Evolutionary conservation across 1,140 invertebrate species (phyloP), one percentile per base, ranked within the genome.

Genomic region (Apolygus lucorum): DNA sequence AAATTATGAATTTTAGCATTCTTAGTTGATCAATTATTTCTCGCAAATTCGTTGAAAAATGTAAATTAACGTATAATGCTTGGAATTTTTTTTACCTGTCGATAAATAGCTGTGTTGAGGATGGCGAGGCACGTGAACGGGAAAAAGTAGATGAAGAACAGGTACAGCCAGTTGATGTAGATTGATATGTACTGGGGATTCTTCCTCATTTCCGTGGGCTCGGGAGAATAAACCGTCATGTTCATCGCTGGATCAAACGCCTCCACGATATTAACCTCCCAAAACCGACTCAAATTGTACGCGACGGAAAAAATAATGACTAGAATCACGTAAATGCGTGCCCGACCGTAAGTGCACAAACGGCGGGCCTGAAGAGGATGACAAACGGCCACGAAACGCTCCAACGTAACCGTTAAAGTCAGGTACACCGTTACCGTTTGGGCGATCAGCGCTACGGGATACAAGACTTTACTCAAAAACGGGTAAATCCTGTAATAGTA

Each of bases 361-460:
- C 89, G 90, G 59, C 92, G 84, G 0, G 94, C 93, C 71, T 86
- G 85, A 8, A 98, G 81, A 0, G 95, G 95, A 79, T 96, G 92
- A 77, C 95, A 98, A 0, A 99, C 96, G 0, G 95, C 96, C 52
- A 98, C 91, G 81, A 95, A 98, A 62, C 96, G 84, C 79, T 99
- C 96, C 73, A 97, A 84, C 0, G 96, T 98, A 49, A 98, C 96
- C 0, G 92, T 93, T 62, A 98, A 85, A 0, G 96, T 98, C 72
- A 97, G 84, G 82, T 97, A 99, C 59, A 96, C 92, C 21, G 93
- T 95, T 28, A 92, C 93, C 49, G 94, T 96, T 78, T 93, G 95
- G 17, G 92, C 90, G 2, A 90, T 90, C 74, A 92, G 85, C 0
- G 90, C 92, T 14, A 96, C 78, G 0, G 95, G 94, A 78, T 92